phyloP scores from a whole-genome alignment of 1,140 invertebrate genomes.

The Adelges cooleyi region DNA sequence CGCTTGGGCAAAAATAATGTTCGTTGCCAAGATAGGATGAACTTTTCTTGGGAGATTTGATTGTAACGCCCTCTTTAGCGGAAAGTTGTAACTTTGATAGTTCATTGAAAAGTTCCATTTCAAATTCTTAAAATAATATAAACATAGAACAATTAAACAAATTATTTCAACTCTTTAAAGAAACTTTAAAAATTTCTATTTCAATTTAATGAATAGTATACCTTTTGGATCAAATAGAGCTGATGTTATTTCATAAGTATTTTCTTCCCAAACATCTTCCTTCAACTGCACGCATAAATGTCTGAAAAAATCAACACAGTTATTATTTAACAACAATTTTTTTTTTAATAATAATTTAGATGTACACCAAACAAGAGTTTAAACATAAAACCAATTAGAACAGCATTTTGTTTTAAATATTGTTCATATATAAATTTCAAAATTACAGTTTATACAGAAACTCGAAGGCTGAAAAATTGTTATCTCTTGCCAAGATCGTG shows the following conservation, averaged over 20 bases:
- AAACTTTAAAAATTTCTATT: neutral
- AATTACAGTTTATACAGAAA: too few species aligned
- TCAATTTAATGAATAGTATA: neutral
- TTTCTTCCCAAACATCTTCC: slow-evolving; percentile 5
- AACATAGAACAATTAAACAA: neutral
- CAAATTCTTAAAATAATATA: neutral
- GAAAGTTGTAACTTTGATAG: neutral
- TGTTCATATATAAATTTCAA: too few species aligned
- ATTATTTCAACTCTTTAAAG: neutral
- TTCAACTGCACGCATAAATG: neutral
- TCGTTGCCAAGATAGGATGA: neutral
- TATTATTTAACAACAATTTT: too few species aligned
- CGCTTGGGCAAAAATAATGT: slow-evolving; percentile 24
- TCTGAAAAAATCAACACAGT: neutral
- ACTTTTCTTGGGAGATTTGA: too few species aligned
- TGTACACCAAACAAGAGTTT: too few species aligned
- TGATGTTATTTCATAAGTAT: neutral
- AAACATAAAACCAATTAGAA: too few species aligned
- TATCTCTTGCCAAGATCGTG: too few species aligned
- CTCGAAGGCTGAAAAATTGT: too few species aligned
- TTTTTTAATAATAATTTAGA: too few species aligned
- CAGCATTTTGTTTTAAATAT: too few species aligned
- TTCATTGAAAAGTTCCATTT: neutral
- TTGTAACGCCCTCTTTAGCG: too few species aligned
- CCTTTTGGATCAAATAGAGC: neutral